These are phyloP conservation scores for Popillia japonica DNA, from an alignment of 1,140 invertebrate genomes.

Conservation along the genomic window DNA sequence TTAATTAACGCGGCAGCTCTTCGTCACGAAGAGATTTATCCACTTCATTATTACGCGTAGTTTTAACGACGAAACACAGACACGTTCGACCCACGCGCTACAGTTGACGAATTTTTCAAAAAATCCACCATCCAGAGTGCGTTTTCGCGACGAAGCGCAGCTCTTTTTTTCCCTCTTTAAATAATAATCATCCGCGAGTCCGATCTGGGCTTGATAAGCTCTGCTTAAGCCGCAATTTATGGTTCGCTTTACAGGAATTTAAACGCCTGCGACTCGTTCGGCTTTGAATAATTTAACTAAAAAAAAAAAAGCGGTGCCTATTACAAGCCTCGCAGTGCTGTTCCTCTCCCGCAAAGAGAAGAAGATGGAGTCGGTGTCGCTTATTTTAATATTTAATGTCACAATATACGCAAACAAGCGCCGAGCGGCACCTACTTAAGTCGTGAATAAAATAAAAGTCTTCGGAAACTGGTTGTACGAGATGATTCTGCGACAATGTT, in stretches of 20 bases:
- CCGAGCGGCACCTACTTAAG: not conserved
- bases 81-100: slow-evolving; percentile 5
- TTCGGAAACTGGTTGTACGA: too few species aligned
- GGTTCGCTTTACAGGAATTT: slow-evolving; percentile 9
- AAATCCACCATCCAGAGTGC: not conserved
- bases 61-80: slow-evolving; percentile 4
- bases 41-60: not conserved
- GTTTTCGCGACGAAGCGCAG: not conserved
- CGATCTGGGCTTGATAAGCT: not conserved
- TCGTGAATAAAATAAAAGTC: too few species aligned
- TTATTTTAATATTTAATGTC: not conserved
- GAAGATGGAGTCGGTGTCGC: not conserved
- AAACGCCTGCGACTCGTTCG: not conserved
- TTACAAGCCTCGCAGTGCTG: too few species aligned
- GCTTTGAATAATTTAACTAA: not conserved
- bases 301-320: not conserved
- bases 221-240: not conserved
- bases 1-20: too few species aligned
- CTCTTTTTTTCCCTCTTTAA: not conserved
- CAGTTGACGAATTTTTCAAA: not conserved
- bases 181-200: not conserved
- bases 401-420: slow-evolving; percentile 8
- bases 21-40: not conserved
- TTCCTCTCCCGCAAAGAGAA: not conserved
- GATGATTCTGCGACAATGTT: too few species aligned